These are phyloP conservation scores for Catharus minimus DNA, from an alignment of 2,113 vertebrate species.

Conservation along the genomic window DNA sequence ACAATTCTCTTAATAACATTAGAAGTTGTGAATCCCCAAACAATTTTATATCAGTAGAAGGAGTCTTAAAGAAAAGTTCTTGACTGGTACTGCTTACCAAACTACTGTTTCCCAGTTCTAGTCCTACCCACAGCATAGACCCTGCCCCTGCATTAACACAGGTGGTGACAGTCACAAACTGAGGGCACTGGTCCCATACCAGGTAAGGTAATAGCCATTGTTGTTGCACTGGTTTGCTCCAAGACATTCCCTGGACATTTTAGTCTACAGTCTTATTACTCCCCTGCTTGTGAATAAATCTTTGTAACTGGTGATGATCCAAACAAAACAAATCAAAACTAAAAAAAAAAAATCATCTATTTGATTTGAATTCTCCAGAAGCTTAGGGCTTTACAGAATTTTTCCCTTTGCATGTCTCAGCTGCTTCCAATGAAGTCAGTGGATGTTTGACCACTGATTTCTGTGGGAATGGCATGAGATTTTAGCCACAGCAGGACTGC, in stretches of 20 bases:
- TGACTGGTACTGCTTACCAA: not conserved
- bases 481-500: slow-evolving; percentile 1
- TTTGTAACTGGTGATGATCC: not conserved
- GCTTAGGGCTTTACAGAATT: not conserved
- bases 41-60: not conserved
- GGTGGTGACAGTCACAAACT: not conserved
- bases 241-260: not conserved
- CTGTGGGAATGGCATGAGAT: not conserved
- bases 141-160: not conserved
- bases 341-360: not conserved
- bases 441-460: not conserved
- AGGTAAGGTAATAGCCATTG: not conserved
- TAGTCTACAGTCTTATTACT: not conserved
- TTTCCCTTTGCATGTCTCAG: not conserved
- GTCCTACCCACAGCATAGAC: not conserved
- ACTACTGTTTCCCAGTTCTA: not conserved
- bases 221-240: not conserved
- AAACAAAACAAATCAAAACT: not conserved
- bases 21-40: not conserved
- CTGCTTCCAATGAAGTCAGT: not conserved
- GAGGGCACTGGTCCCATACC: not conserved
- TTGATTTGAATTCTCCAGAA: slow-evolving; percentile 1
- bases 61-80: not conserved
- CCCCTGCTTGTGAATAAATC: not conserved
- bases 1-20: not conserved